Evolutionary conservation across 2,797 vertebrate genomes (phyloP), one percentile per base, ranked within the genome.

Genomic region (Sphaeramia orbicularis): DNA sequence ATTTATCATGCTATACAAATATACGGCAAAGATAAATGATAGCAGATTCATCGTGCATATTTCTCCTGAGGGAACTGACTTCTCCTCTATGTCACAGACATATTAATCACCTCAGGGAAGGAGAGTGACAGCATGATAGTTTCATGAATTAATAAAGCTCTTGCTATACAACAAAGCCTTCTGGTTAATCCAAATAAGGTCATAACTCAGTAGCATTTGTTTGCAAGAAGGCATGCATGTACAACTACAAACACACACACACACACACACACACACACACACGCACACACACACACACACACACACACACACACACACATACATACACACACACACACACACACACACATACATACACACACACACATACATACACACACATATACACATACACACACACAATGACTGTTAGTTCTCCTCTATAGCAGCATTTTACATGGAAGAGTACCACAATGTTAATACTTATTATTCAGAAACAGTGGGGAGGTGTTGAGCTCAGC

Each of bases 71-170:
- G 74, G 67, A 85, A 65, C 80, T 76, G 65, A 69, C 81, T 80
- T 65, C 68, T 74, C 71, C 57, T 71, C 67, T 40, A 54, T 77
- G 83, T 83, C 85, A 74, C 76, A 74, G 75, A 84, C 79, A 69
- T 82, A 90, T 91, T 85, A 91, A 87, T 92, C 85, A 89, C 71
- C 78, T 82, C 64, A 37, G 37, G 67, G 74, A 66, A 64, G 75
- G 47, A 77, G 82, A 91, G 74, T 86, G 86, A 86, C 87, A 87
- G 78, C 55, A 50, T 71, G 74, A 84, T 78, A 67, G 70, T 82
- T 83, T 71, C 78, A 90, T 90, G 86, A 90, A 92, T 92, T 90
- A 89, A 89, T 91, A 88, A 91, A 89, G 70, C 76, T 66, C 65
- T 76, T 57, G 71, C 81, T 78, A 62, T 81, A 85, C 74, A 86